Percentiles rank a stretch among this genome's conserved stretches.
These are phyloP conservation scores for Heliconius ethilla DNA, from an alignment of 2,888 invertebrate genomes.

Conservation along the genomic window DNA sequence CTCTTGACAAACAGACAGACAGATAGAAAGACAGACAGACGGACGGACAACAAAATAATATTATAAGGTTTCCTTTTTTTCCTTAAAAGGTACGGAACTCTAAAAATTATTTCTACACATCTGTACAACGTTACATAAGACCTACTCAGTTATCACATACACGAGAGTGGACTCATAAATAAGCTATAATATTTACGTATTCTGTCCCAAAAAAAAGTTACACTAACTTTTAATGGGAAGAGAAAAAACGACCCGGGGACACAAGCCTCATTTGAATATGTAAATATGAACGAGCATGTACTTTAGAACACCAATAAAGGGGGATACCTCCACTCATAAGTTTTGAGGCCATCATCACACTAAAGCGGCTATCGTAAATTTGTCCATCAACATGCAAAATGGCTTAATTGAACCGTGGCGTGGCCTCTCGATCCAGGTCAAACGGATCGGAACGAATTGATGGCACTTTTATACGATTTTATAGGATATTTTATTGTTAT, in stretches of 20 bases:
- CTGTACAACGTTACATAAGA: background rate
- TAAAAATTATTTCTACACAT: too few relatives aligned
- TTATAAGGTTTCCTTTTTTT: too few relatives aligned
- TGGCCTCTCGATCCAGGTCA: constrained; percentile 77
- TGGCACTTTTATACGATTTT: constrained; percentile 69
- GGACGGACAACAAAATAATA: too few relatives aligned
- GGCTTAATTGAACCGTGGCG: constrained; percentile 80
- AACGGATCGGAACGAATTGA: constrained; percentile 76
- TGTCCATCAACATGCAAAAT: constrained; percentile 81
- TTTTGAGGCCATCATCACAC: constrained; percentile 57
- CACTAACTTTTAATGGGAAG: constrained; percentile 43
- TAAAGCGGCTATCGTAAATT: constrained; percentile 76
- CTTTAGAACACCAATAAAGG: constrained; percentile 43
- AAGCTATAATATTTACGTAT: constrained; percentile 34
- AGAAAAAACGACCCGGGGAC: constrained; percentile 37
- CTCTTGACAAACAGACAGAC: too few relatives aligned
- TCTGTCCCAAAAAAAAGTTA: constrained; percentile 39
- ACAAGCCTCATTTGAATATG: constrained; percentile 43
- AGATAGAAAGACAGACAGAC: too few relatives aligned
- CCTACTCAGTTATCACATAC: constrained; percentile 17
- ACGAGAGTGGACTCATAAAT: constrained; percentile 22
- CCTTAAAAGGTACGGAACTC: too few relatives aligned
- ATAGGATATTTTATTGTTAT: constrained; percentile 60
- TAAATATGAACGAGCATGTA: constrained; percentile 43
- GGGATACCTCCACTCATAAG: constrained; percentile 46